Conservation (phyloP, 2,888 invertebrate species). For the Platerodrilus igneus region DNA sequence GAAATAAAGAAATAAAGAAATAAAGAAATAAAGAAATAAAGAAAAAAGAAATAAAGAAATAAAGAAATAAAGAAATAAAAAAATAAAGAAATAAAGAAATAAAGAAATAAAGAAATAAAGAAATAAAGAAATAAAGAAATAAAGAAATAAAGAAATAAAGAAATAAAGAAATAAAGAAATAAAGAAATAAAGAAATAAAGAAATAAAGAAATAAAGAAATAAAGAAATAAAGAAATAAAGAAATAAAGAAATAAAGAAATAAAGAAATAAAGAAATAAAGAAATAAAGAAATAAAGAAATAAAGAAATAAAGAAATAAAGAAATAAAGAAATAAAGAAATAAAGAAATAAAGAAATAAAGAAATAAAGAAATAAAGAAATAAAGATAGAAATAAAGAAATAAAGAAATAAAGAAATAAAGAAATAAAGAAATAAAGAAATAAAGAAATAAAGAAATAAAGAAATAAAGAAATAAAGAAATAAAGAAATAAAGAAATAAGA, state of each 20-base stretch:
- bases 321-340: no score
- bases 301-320: no score
- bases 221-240: not conserved
- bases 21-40: not conserved
- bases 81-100: not conserved
- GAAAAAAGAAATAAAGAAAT: not conserved
- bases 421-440: no score
- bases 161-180: not conserved
- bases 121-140: not conserved
- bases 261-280: no score
- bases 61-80: not conserved
- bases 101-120: not conserved
- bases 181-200: not conserved
- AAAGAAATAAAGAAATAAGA: no score
- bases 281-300: no score
- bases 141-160: not conserved
- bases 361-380: no score
- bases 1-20: not conserved
- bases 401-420: no score
- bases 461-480: no score
- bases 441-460: no score
- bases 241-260: conserved; percentile 1
- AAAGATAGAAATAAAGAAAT: no score
- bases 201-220: not conserved
- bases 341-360: no score